Evolutionary conservation across 2,113 vertebrate species (phyloP), one percentile per base, ranked within the genome.

Genomic region (Pangasianodon gigas): DNA sequence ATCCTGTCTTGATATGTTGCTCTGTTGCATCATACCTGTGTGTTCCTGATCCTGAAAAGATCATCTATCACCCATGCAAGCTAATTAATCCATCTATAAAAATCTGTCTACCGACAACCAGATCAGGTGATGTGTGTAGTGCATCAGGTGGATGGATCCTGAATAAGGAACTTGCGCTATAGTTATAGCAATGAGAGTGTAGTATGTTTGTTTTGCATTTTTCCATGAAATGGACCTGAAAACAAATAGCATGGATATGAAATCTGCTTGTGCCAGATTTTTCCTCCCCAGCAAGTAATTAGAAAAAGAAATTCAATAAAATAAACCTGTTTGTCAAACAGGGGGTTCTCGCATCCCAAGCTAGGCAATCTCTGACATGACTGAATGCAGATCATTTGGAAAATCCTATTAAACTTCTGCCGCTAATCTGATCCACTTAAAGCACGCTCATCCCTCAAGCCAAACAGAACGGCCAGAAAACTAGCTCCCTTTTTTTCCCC

Each of bases 341-440:
- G 75, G 51, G 24, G 46, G 26, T 16, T 48, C 11, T 14, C 0
- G 48, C 13, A 29, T 52, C 26, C 48, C 24, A 26, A 46, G 41
- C 44, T 13, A 79, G 21, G 24, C 29, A 19, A 80, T 80, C 41
- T 51, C 46, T 51, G 46, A 51, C 77, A 29, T 51, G 46, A 52
- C 52, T n/a, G 29, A 80, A 48, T 26, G 10, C 74, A 48, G 74
- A 77, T 48, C 74, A 24, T 48, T 77, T 46, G 74, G 74, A 80
- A 52, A 80, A 88, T 90, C 67, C 77, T 89, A 87, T 89, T 91
- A 87, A 1, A 90, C 29, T 44, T 85, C 75, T 6, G 54, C 48
- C 75, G 29, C 54, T 80, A 0, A 74, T 60, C 75, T 69, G 56
- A 92, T 89, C 84, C 71, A 88, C 56, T 89, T 88, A 86, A 52